phyloP scores from a whole-genome alignment of 2,888 invertebrate species.

The Lasius platythorax region DNA sequence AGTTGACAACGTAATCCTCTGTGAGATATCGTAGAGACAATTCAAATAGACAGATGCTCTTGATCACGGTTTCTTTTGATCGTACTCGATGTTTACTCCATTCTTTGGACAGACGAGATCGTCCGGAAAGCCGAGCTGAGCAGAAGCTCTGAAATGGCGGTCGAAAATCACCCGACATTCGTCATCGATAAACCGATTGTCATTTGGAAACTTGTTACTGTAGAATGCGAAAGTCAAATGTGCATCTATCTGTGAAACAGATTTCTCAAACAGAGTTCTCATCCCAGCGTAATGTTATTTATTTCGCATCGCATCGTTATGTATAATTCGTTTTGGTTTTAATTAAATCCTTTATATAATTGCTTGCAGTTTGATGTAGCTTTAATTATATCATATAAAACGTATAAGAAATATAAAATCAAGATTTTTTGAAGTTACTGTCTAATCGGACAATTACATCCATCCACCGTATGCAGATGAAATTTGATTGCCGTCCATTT shows the following conservation, averaged over 20 bases:
- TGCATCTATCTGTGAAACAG: not conserved
- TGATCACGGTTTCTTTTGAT: constrained; percentile 58
- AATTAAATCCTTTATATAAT: not conserved
- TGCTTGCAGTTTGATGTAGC: not conserved
- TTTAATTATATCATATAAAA: not conserved
- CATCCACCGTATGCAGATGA: constrained; percentile 6
- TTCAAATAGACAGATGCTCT: constrained; percentile 41
- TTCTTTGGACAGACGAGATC: constrained; percentile 42
- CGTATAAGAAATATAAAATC: not conserved
- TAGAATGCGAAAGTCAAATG: constrained; percentile 27
- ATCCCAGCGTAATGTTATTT: not conserved
- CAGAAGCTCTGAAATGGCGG: constrained; percentile 27
- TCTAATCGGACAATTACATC: constrained; percentile 51
- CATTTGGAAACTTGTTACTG: constrained; percentile 16
- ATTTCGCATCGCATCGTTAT: not conserved
- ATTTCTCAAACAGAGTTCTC: not conserved
- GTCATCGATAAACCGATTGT: constrained; percentile 26
- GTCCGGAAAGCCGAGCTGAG: constrained; percentile 30
- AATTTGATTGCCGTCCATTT: constrained; percentile 35
- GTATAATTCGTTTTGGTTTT: not conserved
- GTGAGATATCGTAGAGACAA: constrained; percentile 50
- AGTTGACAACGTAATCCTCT: constrained; percentile 41
- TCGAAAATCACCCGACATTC: constrained; percentile 39
- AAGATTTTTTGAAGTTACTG: not conserved
- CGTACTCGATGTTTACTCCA: constrained; percentile 43